Evolutionary conservation across 2,888 invertebrate genomes (phyloP).

Genomic region (Crossocerus cetratus): DNA sequence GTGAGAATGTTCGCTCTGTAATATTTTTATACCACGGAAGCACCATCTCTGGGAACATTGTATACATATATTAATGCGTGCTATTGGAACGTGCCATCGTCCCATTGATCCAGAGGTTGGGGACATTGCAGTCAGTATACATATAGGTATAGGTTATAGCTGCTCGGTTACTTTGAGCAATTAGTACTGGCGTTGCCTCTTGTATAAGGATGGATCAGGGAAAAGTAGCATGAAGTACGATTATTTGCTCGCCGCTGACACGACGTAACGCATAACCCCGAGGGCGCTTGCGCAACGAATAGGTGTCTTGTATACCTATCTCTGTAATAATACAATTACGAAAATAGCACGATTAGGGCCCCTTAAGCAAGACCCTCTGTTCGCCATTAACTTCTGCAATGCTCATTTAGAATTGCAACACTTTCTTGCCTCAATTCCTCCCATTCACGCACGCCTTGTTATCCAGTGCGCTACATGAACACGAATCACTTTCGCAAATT

Average conservation of each 20-base stretch:
- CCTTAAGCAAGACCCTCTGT: conserved; percentile 55
- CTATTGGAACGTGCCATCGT: not conserved
- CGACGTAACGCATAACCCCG: conserved; percentile 66
- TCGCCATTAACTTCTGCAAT: conserved; percentile 19
- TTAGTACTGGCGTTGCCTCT: conserved; percentile 23
- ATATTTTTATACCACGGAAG: not conserved
- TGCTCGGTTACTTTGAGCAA: conserved; percentile 15
- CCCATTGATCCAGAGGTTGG: conserved; percentile 19
- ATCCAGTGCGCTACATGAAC: too few species aligned
- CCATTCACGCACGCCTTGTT: too few species aligned
- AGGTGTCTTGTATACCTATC: conserved; percentile 54
- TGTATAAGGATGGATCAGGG: conserved; percentile 17
- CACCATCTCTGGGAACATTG: not conserved
- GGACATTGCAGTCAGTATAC: conserved; percentile 10
- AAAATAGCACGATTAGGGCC: conserved; percentile 70
- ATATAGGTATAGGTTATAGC: conserved; percentile 30
- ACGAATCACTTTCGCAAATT: too few species aligned
- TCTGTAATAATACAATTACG: conserved; percentile 72
- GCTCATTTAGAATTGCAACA: conserved; percentile 1
- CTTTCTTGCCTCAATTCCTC: not conserved
- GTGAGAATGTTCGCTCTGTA: too few species aligned
- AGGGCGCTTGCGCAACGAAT: conserved; percentile 68
- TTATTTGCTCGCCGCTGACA: conserved; percentile 39
- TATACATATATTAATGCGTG: not conserved
- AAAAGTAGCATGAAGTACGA: conserved; percentile 31